Evolutionary conservation across 2,113 vertebrate genomes (phyloP), one percentile per base, ranked within the genome.

Genomic region (Cygnus atratus): DNA sequence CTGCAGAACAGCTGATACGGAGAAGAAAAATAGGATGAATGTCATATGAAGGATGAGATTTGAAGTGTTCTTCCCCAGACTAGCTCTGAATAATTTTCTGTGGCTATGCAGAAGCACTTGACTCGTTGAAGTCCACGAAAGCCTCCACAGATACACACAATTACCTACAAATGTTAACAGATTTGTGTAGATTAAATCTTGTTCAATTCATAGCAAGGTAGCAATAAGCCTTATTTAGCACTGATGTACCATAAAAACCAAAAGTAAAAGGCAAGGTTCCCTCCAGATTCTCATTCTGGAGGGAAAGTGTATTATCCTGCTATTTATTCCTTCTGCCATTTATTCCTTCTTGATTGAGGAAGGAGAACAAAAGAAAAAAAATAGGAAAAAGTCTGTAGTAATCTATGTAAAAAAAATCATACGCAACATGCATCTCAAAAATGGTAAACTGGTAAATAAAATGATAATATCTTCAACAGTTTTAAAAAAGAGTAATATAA

Each of bases 91-190:
- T 18, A 74, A 59, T 43, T 54, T 68, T 43, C 28, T 24, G 24
- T 28, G 9, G 28, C 25, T 55, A 55, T 0, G 0, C n/a, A 68
- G 61, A 82, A 85, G 28, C 7, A 31, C 31, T 63, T 66, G 25
- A 66, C 26, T 54, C 37, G 28, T 31, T 21, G 15, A 84, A 84
- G 25, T 20, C n/a, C 13, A 14, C 16, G 9, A 80, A 92, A 92
- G 66, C 21, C n/a, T 81, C 65, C 35, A 25, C 7, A 92, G 57
- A 39, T 81, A 58, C 25, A 62, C 35, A 76, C 1, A 2, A 35
- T 65, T 61, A 82, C 12, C 13, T 59, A 48, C 78, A 31, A 75
- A 75, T 37, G 71, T 50, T 50, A 90, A 59, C 11, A 90, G 67
- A 87, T 68, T 55, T 37, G 22, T 18, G 22, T 71, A 37, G 35